These are phyloP conservation scores for Olivierus martensii DNA, from an alignment of 1,140 invertebrate species.

Conservation along the genomic window DNA sequence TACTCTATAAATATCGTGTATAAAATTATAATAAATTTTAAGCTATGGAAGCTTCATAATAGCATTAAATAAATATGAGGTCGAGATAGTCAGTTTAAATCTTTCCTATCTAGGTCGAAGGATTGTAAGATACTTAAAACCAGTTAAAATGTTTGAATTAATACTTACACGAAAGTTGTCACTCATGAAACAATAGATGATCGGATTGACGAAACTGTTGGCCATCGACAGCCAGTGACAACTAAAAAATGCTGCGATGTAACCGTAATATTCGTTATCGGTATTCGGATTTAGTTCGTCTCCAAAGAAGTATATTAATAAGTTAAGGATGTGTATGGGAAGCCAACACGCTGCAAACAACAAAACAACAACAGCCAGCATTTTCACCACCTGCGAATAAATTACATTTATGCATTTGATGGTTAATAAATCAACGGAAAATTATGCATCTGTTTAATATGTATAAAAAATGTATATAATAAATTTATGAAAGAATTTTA, in stretches of 20 bases:
- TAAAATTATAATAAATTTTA: too few species aligned
- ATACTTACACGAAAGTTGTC: conserved; percentile 59
- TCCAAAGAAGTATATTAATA: conserved; percentile 26
- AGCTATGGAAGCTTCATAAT: too few species aligned
- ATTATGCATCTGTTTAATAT: too few species aligned
- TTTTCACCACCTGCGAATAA: conserved; percentile 37
- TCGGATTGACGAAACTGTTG: conserved; percentile 73
- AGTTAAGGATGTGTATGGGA: conserved; percentile 34
- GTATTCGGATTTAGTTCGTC: conserved; percentile 14
- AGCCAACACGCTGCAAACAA: conserved; percentile 43
- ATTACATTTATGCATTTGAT: too few species aligned
- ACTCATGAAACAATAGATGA: conserved; percentile 78
- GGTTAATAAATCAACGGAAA: too few species aligned
- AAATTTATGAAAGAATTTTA: too few species aligned
- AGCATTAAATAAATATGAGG: too few species aligned
- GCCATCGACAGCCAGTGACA: conserved; percentile 43
- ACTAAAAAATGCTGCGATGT: conserved; percentile 32
- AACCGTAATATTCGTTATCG: conserved; percentile 23
- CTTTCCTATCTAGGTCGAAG: too few species aligned
- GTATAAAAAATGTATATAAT: conserved; percentile 11
- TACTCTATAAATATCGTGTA: too few species aligned
- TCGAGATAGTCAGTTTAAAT: too few species aligned
- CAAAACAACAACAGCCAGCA: conserved; percentile 38
- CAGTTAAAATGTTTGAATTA: neutral
- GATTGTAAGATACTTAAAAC: too few species aligned